A percentile compares a stretch with the other conserved stretches of the same genome.
phyloP scores from a whole-genome alignment of 64 coral and sea anemone species.

The Hydrozoanthus tunicans region DNA sequence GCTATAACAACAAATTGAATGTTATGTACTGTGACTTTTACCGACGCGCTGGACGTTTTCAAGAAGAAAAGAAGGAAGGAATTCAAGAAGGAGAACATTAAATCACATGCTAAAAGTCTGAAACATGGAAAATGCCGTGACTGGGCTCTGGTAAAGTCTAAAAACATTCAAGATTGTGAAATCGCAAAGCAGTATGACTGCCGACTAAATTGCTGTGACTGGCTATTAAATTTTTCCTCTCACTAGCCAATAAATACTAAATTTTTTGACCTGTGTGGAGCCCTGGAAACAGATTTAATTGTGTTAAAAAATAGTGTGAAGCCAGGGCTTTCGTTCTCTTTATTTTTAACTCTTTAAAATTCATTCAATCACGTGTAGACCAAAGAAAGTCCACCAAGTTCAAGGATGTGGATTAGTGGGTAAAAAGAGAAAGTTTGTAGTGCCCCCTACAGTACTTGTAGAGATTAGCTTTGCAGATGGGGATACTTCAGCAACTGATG shows the following conservation, averaged over 20 bases:
- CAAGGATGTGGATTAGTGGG: not conserved
- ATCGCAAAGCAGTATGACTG: not conserved
- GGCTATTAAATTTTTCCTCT: slow-evolving; percentile 3
- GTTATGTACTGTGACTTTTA: slow-evolving; percentile 31
- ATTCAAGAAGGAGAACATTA: slow-evolving; percentile 16
- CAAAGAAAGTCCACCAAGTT: not conserved
- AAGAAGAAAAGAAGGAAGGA: not conserved
- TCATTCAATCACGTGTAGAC: too few species aligned
- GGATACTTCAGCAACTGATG: not conserved
- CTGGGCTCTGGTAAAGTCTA: not conserved
- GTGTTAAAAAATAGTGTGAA: too few species aligned
- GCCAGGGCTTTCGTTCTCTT: too few species aligned
- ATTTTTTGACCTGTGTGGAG: not conserved
- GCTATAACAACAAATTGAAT: slow-evolving; percentile 27
- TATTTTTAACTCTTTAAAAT: too few species aligned
- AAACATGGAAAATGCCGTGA: slow-evolving; percentile 22
- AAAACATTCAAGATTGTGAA: not conserved
- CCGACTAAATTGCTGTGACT: slow-evolving; percentile 12
- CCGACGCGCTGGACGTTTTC: not conserved
- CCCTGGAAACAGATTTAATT: not conserved
- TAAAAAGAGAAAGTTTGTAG: not conserved
- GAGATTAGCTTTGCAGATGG: not conserved
- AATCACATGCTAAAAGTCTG: not conserved
- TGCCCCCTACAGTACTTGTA: not conserved
- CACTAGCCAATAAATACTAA: not conserved